Evolutionary conservation across 2,113 vertebrate species (phyloP), one percentile per base, ranked within the genome.

Genomic region (Nothobranchius furzeri): DNA sequence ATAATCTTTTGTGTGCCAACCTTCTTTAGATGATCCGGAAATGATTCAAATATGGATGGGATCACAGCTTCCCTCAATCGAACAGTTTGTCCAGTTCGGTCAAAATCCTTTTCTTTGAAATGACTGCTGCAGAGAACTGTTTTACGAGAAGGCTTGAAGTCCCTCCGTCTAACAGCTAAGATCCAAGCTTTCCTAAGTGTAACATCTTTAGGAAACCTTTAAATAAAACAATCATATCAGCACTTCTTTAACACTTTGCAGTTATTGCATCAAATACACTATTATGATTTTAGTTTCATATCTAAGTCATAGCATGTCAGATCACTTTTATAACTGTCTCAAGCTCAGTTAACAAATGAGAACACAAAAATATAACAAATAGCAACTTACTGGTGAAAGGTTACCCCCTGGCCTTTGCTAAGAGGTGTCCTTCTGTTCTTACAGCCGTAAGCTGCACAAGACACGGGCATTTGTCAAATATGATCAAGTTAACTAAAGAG

Each of bases 81-180:
- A 15, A 60, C 59, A 47, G 59, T 60, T 48, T 60, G 59, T 48
- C 59, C 59, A 35, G 59, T 60, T 48, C 59, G 30, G 59, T 60
- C 59, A 60, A 60, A 60, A 35, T 60, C 59, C 24, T 24, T 15
- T 14, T 35, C 20, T 4, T 9, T 15, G n/a, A 60, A 60, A 30
- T 60, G 59, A 47, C 46, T 10, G 25, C 59, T 60, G 9, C 59
- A 60, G 43, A 60, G 59, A 35, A 35, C 43, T 1, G 59, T 60
- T 15, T 47, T 47, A 35, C 15, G 13, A n/a, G 59, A 60, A 20
- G 59, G 59, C 45, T 35, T 47, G 25, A 60, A 60, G 25, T 60
- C 45, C 24, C 13, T 47, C 24, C 59, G 45, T 48, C 59, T 60
- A 15, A 48, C 25, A n/a, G 24, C 59, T 35, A 47, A 35, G 45